Conservation (phyloP, 2,113 vertebrate genomes). For the Verasper variegatus region DNA sequence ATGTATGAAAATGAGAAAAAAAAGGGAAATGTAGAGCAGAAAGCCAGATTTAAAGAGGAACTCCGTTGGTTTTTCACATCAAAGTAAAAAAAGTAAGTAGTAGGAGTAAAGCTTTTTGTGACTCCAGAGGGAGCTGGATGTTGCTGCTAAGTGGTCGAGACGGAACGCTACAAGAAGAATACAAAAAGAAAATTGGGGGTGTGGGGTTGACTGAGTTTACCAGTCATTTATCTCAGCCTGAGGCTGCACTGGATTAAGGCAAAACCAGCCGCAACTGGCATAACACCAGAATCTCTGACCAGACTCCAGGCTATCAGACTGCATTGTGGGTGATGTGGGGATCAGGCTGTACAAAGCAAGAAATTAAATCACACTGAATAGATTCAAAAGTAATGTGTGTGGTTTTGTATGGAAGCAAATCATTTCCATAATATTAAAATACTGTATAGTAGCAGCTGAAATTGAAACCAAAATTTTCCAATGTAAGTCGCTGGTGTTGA, state of each 20-base stretch:
- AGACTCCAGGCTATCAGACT: not conserved
- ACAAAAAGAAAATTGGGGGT: not conserved
- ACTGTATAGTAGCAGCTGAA: no score
- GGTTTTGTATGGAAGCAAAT: not conserved
- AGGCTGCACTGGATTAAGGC: not conserved
- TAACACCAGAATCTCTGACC: not conserved
- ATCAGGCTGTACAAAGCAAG: not conserved
- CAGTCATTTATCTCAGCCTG: not conserved
- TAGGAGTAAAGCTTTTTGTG: not conserved
- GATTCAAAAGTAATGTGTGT: not conserved
- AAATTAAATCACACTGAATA: not conserved
- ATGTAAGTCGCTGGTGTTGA: no score
- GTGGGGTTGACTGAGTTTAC: not conserved
- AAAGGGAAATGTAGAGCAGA: not conserved
- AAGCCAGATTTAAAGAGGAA: not conserved
- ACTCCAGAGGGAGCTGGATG: not conserved
- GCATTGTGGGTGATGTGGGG: not conserved
- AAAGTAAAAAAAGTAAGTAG: no score
- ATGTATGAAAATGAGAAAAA: not conserved
- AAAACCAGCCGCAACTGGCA: not conserved
- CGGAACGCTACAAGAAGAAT: not conserved
- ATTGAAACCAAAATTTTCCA: no score
- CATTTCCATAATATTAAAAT: not conserved
- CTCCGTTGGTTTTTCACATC: not conserved
- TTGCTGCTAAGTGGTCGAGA: not conserved